A percentile compares a stretch with the other conserved stretches of the same genome.
Conservation (phyloP, 2,797 vertebrate species). For the Sebastes paucispinis region DNA sequence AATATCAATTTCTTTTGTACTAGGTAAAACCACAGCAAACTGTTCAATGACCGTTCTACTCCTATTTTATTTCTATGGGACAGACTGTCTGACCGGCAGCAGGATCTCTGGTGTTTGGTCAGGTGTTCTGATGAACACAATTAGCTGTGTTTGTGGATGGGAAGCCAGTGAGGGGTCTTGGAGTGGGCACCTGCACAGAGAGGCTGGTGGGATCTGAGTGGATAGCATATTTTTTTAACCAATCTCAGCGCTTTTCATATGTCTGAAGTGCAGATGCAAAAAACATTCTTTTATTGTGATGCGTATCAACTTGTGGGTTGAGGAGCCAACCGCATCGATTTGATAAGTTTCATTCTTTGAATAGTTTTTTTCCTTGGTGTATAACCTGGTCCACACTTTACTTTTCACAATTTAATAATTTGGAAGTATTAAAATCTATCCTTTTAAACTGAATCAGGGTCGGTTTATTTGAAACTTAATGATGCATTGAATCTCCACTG, state of each 20-base stretch:
- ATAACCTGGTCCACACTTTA: too few species aligned
- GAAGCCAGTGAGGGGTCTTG: neutral
- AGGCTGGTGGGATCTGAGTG: neutral
- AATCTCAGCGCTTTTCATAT: neutral
- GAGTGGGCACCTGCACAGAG: neutral
- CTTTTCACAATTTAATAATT: neutral
- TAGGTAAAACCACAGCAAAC: too few species aligned
- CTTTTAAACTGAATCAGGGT: neutral
- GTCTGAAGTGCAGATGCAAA: neutral
- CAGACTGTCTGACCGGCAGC: neutral
- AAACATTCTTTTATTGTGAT: neutral
- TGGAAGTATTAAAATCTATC: neutral
- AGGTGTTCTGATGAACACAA: neutral
- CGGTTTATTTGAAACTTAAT: neutral
- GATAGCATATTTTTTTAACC: neutral
- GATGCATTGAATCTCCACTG: neutral
- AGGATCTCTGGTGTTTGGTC: neutral
- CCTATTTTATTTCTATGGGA: too few species aligned
- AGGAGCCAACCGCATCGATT: neutral
- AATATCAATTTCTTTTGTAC: too few species aligned
- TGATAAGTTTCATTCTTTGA: neutral
- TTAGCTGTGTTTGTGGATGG: neutral
- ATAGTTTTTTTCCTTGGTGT: neutral
- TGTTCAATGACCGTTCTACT: rapidly evolving
- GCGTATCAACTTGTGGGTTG: neutral